Base-by-base conservation (phyloP, 2,888 invertebrate genomes). In the Nasonia oneida region DNA sequence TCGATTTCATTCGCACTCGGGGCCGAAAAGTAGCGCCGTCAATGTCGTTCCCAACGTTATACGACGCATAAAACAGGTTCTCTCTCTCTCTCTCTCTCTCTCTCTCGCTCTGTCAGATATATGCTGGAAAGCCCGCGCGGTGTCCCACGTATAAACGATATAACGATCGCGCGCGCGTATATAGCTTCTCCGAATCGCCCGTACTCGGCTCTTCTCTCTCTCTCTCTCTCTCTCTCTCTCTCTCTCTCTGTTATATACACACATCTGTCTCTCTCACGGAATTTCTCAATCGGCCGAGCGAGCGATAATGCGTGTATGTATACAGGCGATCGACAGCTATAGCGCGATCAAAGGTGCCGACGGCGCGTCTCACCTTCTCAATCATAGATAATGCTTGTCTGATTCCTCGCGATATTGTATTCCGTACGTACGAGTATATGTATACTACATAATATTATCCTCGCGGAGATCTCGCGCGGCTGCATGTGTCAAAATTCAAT, bases 11-110 rank as follows among this genome's bases (percentile, higher is more conserved):
- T 83, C 53, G 76, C 82, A 70, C 76, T 64, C 53, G 23, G 74
- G 10, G 64, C 18, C 42, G 81, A 74, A 47, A 57, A 64, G 47
- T 74, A 61, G 39, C 64, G 81, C 61, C 81, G 61, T 47, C 73
- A 53, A 74, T 74, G 47, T 81, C 74, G 81, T 50, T 42, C 37
- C 18, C n/a, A 23, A 47, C 75, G 50, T 83, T 76, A 29, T 29
- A 76, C 76, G 82, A 76, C 76, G 67, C 76, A 70, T 77, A 83
- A 53, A 76, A 82, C 82, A 82, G 82, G 82, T 82, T 82, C 70
- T 42, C 4, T 57, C 37, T 75, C 61, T 39, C 14, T n/a, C 23
- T 39, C 14, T 82, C 70, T 42, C 4, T 57, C 37, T 75, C 61
- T 39, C 14, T 39, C 33, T 29, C 29, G 1, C 29, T 29, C 29